Percentiles rank a stretch among this genome's conserved stretches.
phyloP scores from a whole-genome alignment of 2,797 vertebrate genomes.

The Champsocephalus gunnari region DNA sequence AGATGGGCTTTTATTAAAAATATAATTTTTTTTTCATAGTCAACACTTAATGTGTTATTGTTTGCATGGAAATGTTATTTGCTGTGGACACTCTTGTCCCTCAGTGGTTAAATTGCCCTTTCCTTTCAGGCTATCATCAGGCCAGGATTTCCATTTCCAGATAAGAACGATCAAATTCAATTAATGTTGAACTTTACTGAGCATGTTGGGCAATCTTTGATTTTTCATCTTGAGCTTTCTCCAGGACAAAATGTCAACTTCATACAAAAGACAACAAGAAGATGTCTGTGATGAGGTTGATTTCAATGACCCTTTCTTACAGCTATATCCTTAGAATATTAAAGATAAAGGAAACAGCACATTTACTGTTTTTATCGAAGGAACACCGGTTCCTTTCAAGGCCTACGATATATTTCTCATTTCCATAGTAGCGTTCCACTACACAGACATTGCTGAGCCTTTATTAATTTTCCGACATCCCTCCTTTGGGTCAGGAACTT shows the following conservation, averaged over 20 bases:
- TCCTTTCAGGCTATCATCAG: neutral
- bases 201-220: neutral
- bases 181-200: no score
- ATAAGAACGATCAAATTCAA: neutral
- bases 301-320: slow-evolving; percentile 13
- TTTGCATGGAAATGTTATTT: neutral
- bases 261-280: neutral
- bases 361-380: neutral
- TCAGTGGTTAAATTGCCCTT: neutral
- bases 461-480: slow-evolving; percentile 37
- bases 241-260: slow-evolving; percentile 20
- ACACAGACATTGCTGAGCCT: slow-evolving; percentile 18
- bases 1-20: no score
- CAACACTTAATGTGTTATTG: no score
- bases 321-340: neutral
- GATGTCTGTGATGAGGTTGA: slow-evolving; percentile 5
- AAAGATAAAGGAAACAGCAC: neutral
- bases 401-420: slow-evolving; percentile 15
- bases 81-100: neutral
- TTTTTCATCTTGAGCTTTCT: slow-evolving; percentile 1
- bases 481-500: slow-evolving; percentile 54
- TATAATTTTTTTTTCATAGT: no score
- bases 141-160: neutral
- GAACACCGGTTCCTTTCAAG: slow-evolving; percentile 8
- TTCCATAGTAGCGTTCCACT: neutral